Conservation (phyloP, 2,113 vertebrate species). For the Talpa occidentalis region DNA sequence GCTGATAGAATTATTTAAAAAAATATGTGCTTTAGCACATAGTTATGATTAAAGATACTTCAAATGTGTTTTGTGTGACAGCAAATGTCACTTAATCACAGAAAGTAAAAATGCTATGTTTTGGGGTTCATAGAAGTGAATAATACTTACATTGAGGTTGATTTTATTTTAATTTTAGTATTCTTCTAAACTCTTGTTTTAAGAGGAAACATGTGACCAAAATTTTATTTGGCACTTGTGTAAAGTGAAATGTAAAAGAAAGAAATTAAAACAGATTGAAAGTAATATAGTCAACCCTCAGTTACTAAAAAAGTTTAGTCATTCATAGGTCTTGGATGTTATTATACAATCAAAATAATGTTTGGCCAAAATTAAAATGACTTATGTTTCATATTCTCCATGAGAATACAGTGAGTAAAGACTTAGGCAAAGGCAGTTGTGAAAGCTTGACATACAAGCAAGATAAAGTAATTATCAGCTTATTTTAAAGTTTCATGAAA, state of each 20-base stretch:
- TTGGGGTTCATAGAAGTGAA: not conserved
- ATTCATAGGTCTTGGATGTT: not conserved
- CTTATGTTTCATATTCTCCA: not conserved
- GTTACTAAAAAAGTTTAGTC: not conserved
- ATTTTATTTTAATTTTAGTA: not conserved
- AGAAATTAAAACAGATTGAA: conserved; percentile 41
- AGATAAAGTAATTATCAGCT: conserved; percentile 1
- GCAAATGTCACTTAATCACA: conserved; percentile 1
- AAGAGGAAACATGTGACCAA: conserved; percentile 1
- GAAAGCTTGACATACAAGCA: not conserved
- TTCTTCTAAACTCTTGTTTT: conserved; percentile 7
- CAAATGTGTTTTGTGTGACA: not conserved
- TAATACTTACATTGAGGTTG: not conserved
- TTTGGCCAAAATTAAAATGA: not conserved
- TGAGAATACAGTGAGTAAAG: not conserved
- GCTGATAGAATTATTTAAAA: conserved; percentile 4
- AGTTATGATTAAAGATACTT: not conserved
- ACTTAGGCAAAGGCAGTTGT: not conserved
- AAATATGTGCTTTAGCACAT: not conserved
- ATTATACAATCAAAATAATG: conserved; percentile 48
- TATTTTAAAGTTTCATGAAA: not conserved
- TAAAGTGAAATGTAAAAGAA: conserved; percentile 33
- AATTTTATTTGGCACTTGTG: conserved; percentile 44
- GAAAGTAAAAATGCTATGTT: not conserved
- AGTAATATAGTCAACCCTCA: not conserved